A percentile compares a stretch with the other conserved stretches of the same genome.
Conservation (phyloP, 1,140 invertebrate genomes). For the Anoplophora glabripennis region DNA sequence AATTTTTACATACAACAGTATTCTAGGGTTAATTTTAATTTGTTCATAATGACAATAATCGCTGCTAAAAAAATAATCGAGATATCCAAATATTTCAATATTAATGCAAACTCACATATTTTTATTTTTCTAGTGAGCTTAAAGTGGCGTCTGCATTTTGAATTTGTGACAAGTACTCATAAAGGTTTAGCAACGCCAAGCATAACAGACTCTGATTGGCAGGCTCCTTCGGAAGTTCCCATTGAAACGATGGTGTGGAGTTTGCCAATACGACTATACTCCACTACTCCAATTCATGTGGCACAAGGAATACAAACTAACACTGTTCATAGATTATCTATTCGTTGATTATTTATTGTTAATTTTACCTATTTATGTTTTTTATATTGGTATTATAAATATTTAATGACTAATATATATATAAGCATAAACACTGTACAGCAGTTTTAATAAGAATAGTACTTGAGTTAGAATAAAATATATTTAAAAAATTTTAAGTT, state of each 20-base stretch:
- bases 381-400: too few relatives aligned
- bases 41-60: too few relatives aligned
- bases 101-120: too few relatives aligned
- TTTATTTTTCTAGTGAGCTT: constrained; percentile 67
- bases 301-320: constrained; percentile 52
- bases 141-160: constrained; percentile 92
- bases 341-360: constrained; percentile 29
- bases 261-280: constrained; percentile 88
- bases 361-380: neutral
- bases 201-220: constrained; percentile 66
- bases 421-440: too few relatives aligned
- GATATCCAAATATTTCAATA: too few relatives aligned
- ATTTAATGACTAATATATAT: too few relatives aligned
- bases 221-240: constrained; percentile 77
- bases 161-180: constrained; percentile 84
- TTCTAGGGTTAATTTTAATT: too few relatives aligned
- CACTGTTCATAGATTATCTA: constrained; percentile 38
- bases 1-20: too few relatives aligned
- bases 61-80: too few relatives aligned
- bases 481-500: too few relatives aligned
- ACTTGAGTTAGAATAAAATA: too few relatives aligned
- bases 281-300: constrained; percentile 81
- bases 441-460: too few relatives aligned
- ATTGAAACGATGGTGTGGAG: constrained; percentile 99
- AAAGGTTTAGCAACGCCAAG: constrained; percentile 55